Evolutionary conservation across 2,888 invertebrate species (phyloP), one percentile per base, ranked within the genome.

Genomic region (Heliconius ethilla): DNA sequence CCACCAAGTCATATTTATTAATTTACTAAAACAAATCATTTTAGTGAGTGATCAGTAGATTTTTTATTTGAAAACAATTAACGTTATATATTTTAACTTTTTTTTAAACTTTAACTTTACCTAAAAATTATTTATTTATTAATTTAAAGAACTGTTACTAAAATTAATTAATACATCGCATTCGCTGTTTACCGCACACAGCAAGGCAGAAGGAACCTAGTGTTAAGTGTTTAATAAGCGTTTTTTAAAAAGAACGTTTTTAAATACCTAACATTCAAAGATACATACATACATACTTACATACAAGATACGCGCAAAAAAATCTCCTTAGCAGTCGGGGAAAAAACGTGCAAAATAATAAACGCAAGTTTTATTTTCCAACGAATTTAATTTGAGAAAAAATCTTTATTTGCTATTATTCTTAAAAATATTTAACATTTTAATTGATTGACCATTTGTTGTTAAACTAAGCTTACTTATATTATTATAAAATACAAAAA

Each of bases 351-450:
- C 27, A 2, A 15, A 27, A 37, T 59, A 59, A 37, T 59, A 59
- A 59, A 37, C n/a, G 18, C 29, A 51, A 25, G 25, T 67, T 37
- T 25, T 69, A 55, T 29, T 67, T 66, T 55, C 55, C 63, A 74
- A 40, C 37, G 63, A 40, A 45, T 40, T 63, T 55, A 33, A 74
- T 63, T 45, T 18, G 27, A 22, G 13, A 74, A 73, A 62, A 73
- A 59, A 73, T 15, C 27, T 25, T 45, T 63, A 62, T 18, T 11
- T 63, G 27, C 40, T 74, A 63, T 74, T 74, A 40, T 25, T 63
- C 75, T 75, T 75, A 75, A 67, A 75, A 75, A 59, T 75, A 75
- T 75, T 75, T 59, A 75, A 75, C 75, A 75, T 75, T 59, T 55
- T 37, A 25, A 27, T 59, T 59, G 37, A 59, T 37, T 67, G 67